These are phyloP conservation scores for Notothenia rossii DNA, from an alignment of 2,113 vertebrate genomes.

Conservation along the genomic window DNA sequence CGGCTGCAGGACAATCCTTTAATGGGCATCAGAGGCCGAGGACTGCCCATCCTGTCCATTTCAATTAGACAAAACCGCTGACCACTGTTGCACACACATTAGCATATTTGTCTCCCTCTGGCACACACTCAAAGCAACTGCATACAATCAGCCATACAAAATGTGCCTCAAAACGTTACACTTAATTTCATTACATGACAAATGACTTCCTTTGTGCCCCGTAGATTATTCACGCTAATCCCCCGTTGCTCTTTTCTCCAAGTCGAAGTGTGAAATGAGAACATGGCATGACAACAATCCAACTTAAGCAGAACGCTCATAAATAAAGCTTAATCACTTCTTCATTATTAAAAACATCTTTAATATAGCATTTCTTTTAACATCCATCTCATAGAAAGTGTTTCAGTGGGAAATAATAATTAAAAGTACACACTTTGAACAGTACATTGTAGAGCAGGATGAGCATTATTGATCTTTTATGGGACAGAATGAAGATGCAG, in stretches of 20 bases:
- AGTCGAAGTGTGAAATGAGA: constrained; percentile 38
- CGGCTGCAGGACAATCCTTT: constrained; percentile 68
- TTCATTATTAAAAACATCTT: constrained; percentile 70
- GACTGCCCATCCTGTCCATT: constrained; percentile 68
- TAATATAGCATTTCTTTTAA: constrained; percentile 71
- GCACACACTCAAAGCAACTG: constrained; percentile 22
- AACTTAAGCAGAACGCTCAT: constrained; percentile 15
- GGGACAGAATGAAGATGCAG: constrained; percentile 21
- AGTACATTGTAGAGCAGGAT: constrained; percentile 11
- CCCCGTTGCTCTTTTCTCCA: neutral
- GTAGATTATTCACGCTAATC: constrained; percentile 50
- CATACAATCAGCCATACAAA: constrained; percentile 18
- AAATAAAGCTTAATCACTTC: constrained; percentile 33
- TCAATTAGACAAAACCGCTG: constrained; percentile 78
- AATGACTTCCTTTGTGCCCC: constrained; percentile 30
- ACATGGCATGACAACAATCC: constrained; percentile 41
- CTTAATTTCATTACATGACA: constrained; percentile 51
- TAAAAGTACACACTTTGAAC: constrained; percentile 35
- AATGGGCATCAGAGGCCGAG: constrained; percentile 59
- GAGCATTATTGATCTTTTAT: constrained; percentile 25
- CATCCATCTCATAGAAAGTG: constrained; percentile 69
- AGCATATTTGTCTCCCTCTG: constrained; percentile 17
- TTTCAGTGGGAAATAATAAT: constrained; percentile 60
- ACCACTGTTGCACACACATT: constrained; percentile 43
- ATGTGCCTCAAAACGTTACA: constrained; percentile 23